Conservation (phyloP, 1,140 invertebrate genomes). For the Ceratina japonica region DNA sequence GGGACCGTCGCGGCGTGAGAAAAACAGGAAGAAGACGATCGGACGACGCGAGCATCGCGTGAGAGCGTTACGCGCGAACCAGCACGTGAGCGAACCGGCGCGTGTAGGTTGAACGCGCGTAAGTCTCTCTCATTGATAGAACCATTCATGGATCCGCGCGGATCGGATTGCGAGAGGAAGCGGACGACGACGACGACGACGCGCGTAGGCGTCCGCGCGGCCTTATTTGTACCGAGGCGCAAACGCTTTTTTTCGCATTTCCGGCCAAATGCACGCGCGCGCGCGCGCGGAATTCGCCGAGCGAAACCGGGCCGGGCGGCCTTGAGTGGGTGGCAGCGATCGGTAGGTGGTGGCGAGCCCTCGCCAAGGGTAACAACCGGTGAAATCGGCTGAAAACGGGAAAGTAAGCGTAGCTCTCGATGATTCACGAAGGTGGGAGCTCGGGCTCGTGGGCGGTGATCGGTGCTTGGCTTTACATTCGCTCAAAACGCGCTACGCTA, state of each 20-base stretch:
- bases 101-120: slow-evolving; percentile 54
- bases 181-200: slow-evolving; percentile 32
- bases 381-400: slow-evolving; percentile 17
- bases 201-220: slow-evolving; percentile 33
- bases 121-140: slow-evolving; percentile 56
- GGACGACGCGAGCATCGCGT: slow-evolving; percentile 24
- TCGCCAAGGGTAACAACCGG: neutral
- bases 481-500: too few relatives aligned
- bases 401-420: slow-evolving; percentile 25
- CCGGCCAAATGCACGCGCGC: slow-evolving; percentile 25
- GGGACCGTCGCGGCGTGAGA: neutral
- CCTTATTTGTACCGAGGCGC: slow-evolving; percentile 61
- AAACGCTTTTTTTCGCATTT: slow-evolving; percentile 53
- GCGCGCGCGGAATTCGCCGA: slow-evolving; percentile 10
- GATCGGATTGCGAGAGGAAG: slow-evolving; percentile 63
- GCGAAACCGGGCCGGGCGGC: slow-evolving; percentile 30
- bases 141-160: slow-evolving; percentile 64
- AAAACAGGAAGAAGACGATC: neutral
- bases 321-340: neutral
- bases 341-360: neutral
- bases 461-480: neutral
- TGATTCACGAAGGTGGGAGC: slow-evolving; percentile 23
- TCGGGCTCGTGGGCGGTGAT: neutral
- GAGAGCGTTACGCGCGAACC: slow-evolving; percentile 28
- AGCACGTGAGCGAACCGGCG: slow-evolving; percentile 36